Evolutionary conservation across 2,888 invertebrate species (phyloP).

Genomic region (Chloromyia formosa): DNA sequence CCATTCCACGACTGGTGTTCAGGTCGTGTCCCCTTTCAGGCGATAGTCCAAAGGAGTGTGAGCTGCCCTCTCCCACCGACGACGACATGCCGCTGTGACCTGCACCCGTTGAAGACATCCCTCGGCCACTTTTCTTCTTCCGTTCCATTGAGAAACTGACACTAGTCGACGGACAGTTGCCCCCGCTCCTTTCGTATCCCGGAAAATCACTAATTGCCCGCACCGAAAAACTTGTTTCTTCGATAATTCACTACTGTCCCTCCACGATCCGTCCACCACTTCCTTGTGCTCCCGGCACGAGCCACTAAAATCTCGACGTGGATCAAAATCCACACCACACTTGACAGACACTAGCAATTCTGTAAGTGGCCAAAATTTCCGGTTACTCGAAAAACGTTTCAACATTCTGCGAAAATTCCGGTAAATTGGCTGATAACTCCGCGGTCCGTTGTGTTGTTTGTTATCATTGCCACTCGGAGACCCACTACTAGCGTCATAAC

Average conservation of each 20-base stretch:
- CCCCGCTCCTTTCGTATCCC: neutral
- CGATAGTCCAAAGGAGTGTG: constrained; percentile 8
- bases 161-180: neutral
- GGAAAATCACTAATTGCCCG: neutral
- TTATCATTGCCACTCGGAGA: neutral
- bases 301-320: neutral
- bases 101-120: neutral
- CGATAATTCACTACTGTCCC: too few species aligned
- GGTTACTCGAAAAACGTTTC: neutral
- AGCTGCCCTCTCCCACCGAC: constrained; percentile 18
- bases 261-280: too few species aligned
- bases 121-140: neutral
- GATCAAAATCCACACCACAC: too few species aligned
- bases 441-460: neutral
- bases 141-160: constrained; percentile 3
- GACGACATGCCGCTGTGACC: neutral
- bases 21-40: constrained; percentile 5
- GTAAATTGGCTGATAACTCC: neutral
- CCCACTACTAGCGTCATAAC: constrained; percentile 1
- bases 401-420: constrained; percentile 23
- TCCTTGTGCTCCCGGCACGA: neutral
- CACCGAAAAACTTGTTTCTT: neutral
- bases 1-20: neutral
- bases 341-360: neutral
- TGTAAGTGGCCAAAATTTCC: constrained; percentile 3